Evolutionary conservation across 2,113 vertebrate genomes (phyloP), one percentile per base, ranked within the genome.

Genomic region (Psittacula cyanocephala): DNA sequence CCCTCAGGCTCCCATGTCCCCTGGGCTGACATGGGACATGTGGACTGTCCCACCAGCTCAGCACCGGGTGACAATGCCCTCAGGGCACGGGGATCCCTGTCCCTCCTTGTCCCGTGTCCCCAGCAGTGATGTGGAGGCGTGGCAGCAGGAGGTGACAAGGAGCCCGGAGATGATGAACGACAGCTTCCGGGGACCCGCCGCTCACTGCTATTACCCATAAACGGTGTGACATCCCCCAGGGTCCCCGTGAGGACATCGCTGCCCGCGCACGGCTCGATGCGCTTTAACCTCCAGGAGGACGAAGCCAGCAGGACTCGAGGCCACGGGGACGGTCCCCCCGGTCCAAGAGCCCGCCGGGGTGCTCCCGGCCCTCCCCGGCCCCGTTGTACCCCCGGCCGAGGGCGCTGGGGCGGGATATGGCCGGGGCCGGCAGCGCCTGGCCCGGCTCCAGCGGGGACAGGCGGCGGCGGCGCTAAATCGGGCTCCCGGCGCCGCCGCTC

Each of bases 381-480:
- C 64, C 18, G 7, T 1, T 15, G 89, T 64, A 27, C 53, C 70
- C 57, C 43, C 9, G 5, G 41, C 13, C 7, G 37, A 7, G 10
- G 88, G 70, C 10, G 5, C 80, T 74, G 80, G 52, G 91, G 95
- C 72, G 52, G 96, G 95, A 91, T 93, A 76, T 93, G 23, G 59
- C 81, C 29, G 91, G 81, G 89, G 94, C 80, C 72, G 27, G 71
- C 85, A 49, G 91, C 74, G 91, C 81, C 91, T 91, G 96, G 92
- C 76, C 6, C 15, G 92, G 29, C 16, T 91, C 94, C 92, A 86
- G 80, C 41, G 29, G 63, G 94, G 95, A 95, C 91, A 53, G 68
- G 85, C 52, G 37, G 69, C 84, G 16, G 25, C 44, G 53, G 82
- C 13, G 93, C 94, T 92, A 71, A 53, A 86, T 74, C 77, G 9